Conservation (phyloP, 64 coral and sea anemone genomes). For the Astreopora myriophthalma region DNA sequence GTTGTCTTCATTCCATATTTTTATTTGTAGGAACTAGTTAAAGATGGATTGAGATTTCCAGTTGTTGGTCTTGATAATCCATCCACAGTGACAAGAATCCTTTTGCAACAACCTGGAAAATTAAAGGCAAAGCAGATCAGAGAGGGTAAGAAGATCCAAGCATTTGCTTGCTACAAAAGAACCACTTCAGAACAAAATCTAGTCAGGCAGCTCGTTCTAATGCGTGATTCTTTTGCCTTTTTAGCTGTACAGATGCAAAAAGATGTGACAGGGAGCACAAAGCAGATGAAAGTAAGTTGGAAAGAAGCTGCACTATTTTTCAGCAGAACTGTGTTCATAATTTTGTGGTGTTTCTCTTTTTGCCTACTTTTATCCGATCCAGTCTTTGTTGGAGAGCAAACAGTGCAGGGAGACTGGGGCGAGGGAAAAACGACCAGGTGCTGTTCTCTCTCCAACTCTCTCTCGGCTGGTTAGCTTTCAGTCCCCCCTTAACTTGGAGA, state of each 20-base stretch:
- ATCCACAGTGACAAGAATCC: constrained; percentile 73
- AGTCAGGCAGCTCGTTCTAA: no score
- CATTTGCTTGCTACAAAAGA: not conserved
- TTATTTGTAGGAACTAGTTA: constrained; percentile 67
- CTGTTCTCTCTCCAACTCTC: no score
- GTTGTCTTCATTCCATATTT: not conserved
- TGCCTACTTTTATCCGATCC: no score
- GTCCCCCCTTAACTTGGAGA: no score
- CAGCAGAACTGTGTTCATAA: not conserved
- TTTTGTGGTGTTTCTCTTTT: not conserved
- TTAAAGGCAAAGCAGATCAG: constrained; percentile 98
- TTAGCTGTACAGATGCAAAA: constrained; percentile 90
- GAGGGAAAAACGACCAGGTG: no score
- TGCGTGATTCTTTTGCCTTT: constrained; percentile 2
- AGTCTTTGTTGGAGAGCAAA: no score
- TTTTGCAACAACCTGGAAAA: constrained; percentile 96
- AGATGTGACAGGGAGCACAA: constrained; percentile 84
- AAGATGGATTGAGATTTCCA: constrained; percentile 92
- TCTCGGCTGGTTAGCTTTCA: no score
- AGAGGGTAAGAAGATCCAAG: constrained; percentile 69
- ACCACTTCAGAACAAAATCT: no score
- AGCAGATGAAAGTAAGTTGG: constrained; percentile 92
- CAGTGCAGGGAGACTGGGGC: no score
- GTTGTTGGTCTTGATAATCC: constrained; percentile 68
- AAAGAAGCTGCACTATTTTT: not conserved